Conservation (phyloP, 2,888 invertebrate genomes). For the Chloromyia formosa region DNA sequence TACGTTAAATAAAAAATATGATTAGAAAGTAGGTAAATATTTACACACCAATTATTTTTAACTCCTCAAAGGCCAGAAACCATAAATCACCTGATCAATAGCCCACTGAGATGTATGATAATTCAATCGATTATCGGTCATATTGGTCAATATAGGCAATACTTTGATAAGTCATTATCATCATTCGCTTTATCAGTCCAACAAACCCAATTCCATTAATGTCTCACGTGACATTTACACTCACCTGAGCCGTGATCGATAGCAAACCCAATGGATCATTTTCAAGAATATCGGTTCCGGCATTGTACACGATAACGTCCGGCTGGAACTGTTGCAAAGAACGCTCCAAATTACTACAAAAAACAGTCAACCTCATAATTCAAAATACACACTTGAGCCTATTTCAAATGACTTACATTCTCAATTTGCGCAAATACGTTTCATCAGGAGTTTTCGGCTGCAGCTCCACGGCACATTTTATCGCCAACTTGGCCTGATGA, state of each 20-base stretch:
- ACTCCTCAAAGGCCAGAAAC: no score
- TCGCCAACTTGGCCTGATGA: slow-evolving; percentile 75
- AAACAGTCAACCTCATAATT: no score
- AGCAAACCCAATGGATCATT: slow-evolving; percentile 82
- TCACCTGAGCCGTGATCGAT: slow-evolving; percentile 74
- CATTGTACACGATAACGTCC: slow-evolving; percentile 88
- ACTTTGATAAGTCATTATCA: no score
- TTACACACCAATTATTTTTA: no score
- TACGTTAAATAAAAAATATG: no score
- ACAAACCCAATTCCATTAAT: no score
- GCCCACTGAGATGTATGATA: no score
- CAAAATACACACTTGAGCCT: background rate
- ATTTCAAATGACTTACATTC: slow-evolving; percentile 65
- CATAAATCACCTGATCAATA: no score
- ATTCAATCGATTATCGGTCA: no score
- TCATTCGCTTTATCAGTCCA: no score
- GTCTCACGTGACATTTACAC: slow-evolving; percentile 48
- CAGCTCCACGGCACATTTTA: slow-evolving; percentile 76
- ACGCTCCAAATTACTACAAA: slow-evolving; percentile 71
- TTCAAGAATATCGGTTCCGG: slow-evolving; percentile 86
- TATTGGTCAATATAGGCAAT: no score
- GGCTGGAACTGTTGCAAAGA: slow-evolving; percentile 78
- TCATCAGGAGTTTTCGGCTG: slow-evolving; percentile 70
- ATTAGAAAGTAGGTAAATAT: no score
- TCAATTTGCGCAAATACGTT: slow-evolving; percentile 74